Percentiles rank a stretch among this genome's conserved stretches.
These are phyloP conservation scores for Hemiprocne comata DNA, from an alignment of 2,113 vertebrate species.

Conservation along the genomic window DNA sequence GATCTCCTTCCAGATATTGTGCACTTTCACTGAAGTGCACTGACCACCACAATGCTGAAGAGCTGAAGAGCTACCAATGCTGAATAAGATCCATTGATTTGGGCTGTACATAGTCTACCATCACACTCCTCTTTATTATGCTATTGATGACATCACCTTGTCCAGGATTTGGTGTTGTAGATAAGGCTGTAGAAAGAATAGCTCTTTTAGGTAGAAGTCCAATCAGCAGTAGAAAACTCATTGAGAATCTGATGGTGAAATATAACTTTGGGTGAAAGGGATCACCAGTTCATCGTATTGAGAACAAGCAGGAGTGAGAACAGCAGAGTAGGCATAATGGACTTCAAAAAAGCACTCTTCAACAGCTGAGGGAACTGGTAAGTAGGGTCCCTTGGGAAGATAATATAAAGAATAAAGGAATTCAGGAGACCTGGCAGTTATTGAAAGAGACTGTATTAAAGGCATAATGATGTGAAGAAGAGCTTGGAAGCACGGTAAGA, in stretches of 20 bases:
- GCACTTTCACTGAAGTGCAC: not conserved
- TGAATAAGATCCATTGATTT: not conserved
- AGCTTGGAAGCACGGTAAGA: not conserved
- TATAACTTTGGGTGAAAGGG: not conserved
- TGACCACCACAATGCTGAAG: not conserved
- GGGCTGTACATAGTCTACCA: not conserved
- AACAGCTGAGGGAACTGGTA: constrained; percentile 29
- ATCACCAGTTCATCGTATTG: not conserved
- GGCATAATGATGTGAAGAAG: not conserved
- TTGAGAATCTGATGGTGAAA: not conserved
- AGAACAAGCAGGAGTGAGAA: constrained; percentile 17
- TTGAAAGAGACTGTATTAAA: constrained; percentile 57
- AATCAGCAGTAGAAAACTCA: not conserved
- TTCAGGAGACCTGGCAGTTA: constrained; percentile 38
- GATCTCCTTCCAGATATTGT: not conserved
- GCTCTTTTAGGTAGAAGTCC: not conserved
- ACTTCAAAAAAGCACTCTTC: constrained; percentile 47
- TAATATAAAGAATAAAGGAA: constrained; percentile 29
- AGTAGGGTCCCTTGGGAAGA: constrained; percentile 25
- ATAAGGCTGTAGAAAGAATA: not conserved
- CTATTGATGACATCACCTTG: not conserved
- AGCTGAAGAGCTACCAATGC: not conserved
- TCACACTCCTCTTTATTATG: not conserved
- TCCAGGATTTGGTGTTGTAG: not conserved
- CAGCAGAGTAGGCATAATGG: constrained; percentile 50